A percentile compares a stretch with the other conserved stretches of the same genome.
phyloP scores from a whole-genome alignment of 1,140 invertebrate species.

The Sweltsa coloradensis region DNA sequence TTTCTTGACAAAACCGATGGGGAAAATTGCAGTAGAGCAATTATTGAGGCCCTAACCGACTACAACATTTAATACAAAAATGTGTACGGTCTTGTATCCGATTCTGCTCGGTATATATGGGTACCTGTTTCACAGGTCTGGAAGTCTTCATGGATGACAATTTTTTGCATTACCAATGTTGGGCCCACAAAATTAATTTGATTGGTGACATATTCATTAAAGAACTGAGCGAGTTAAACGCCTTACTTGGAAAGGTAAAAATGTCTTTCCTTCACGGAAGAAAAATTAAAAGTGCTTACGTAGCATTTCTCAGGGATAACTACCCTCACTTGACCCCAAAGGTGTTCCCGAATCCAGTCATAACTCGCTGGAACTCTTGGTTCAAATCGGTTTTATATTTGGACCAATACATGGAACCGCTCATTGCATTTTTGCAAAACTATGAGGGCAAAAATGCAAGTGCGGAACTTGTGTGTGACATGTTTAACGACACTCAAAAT shows the following conservation, averaged over 20 bases:
- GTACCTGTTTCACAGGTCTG: no score
- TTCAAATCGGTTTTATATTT: not conserved
- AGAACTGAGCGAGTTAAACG: no score
- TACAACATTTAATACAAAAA: no score
- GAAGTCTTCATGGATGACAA: no score
- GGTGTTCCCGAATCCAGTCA: not conserved
- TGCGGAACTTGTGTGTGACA: not conserved
- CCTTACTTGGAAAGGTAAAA: not conserved
- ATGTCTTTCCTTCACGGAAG: constrained; percentile 3
- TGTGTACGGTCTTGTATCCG: no score
- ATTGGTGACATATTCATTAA: no score
- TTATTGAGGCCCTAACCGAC: no score
- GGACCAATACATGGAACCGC: not conserved
- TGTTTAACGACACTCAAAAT: not conserved
- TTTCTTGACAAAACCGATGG: no score
- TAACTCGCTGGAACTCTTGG: constrained; percentile 3
- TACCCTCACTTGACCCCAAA: not conserved
- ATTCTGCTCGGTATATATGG: no score
- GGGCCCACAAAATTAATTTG: no score
- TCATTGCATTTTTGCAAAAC: not conserved
- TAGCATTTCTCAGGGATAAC: not conserved
- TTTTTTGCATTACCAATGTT: no score
- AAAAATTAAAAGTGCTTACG: constrained; percentile 3
- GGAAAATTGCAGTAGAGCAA: no score
- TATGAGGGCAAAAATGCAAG: not conserved